Evolutionary conservation across 2,797 vertebrate species (phyloP), one percentile per base, ranked within the genome.

Genomic region (Falco naumanni): DNA sequence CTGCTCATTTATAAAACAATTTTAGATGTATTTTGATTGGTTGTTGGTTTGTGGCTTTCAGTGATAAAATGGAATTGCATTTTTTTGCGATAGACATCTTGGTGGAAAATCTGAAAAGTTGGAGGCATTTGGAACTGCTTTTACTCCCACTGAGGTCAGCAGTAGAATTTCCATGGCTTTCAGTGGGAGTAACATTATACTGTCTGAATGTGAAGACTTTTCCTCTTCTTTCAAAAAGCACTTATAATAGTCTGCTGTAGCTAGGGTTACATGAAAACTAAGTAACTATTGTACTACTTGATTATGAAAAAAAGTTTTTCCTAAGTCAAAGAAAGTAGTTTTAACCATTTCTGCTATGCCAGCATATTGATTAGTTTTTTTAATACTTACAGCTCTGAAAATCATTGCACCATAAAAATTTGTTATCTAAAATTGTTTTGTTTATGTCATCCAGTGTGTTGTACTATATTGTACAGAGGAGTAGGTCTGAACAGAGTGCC

Each of bases 81-180:
- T 80, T 91, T 80, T 90, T 69, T 83, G 54, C n/a, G 33, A 0
- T 53, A 54, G 51, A 41, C 1, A 3, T 74, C 29, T 63, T 51
- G 45, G 53, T 89, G 79, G 82, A 94, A 95, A 93, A 84, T 80
- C 31, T 79, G 70, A 31, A 21, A 79, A 57, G 51, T 0, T 90
- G 91, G 69, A 81, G 43, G 11, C 6, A 0, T 81, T 95, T 92
- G 50, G 45, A 69, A 11, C 45, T 72, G 50, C 51, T 76, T 9
- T 61, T 61, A 37, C 66, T 91, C 89, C 81, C 85, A 60, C 93
- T 79, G 84, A 85, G 94, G 79, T 84, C 94, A 94, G 84, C 85
- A 75, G 63, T 20, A 92, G 81, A 79, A 93, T 94, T 95, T 90
- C 71, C 94, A 89, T 95, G 93, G 90, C 86, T 91, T 93, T 90